Evolutionary conservation across 2,888 invertebrate genomes (phyloP).

Genomic region (Rhagonycha lutea): DNA sequence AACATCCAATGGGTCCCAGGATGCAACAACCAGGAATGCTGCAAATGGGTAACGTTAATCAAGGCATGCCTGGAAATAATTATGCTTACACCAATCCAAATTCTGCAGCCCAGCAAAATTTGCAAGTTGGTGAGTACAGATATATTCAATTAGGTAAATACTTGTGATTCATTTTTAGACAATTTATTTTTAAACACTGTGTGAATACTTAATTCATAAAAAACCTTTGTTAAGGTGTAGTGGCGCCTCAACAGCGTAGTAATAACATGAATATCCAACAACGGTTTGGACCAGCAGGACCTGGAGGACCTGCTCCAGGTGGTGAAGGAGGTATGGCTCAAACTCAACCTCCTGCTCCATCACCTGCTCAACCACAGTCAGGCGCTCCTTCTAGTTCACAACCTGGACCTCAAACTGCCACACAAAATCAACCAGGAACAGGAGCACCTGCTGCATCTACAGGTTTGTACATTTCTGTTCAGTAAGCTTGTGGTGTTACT

Average conservation of each 20-base stretch:
- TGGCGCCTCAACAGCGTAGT: slow-evolving; percentile 60
- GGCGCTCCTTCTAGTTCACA: slow-evolving; percentile 69
- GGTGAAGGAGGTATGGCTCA: slow-evolving; percentile 72
- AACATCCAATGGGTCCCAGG: slow-evolving; percentile 62
- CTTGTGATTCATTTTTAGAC: not conserved
- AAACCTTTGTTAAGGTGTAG: slow-evolving; percentile 53
- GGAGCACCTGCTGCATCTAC: slow-evolving; percentile 55
- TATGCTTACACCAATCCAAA: slow-evolving; percentile 63
- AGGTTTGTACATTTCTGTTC: slow-evolving; percentile 36
- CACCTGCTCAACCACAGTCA: slow-evolving; percentile 77
- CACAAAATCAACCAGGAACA: slow-evolving; percentile 56
- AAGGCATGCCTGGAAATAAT: slow-evolving; percentile 58
- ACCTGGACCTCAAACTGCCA: slow-evolving; percentile 61
- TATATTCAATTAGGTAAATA: not conserved
- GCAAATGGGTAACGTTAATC: slow-evolving; percentile 57
- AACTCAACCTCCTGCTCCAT: slow-evolving; percentile 77
- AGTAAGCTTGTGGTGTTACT: too few species aligned
- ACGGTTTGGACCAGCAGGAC: slow-evolving; percentile 47
- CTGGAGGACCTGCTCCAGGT: slow-evolving; percentile 58
- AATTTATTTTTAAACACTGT: not conserved
- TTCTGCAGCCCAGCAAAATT: slow-evolving; percentile 57
- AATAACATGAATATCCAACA: slow-evolving; percentile 42
- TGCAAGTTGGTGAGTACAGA: slow-evolving; percentile 49
- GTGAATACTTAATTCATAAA: not conserved
- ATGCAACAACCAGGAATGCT: slow-evolving; percentile 63